phyloP scores from a whole-genome alignment of 2,888 invertebrate genomes.

The Eugnorisma glareosa region DNA sequence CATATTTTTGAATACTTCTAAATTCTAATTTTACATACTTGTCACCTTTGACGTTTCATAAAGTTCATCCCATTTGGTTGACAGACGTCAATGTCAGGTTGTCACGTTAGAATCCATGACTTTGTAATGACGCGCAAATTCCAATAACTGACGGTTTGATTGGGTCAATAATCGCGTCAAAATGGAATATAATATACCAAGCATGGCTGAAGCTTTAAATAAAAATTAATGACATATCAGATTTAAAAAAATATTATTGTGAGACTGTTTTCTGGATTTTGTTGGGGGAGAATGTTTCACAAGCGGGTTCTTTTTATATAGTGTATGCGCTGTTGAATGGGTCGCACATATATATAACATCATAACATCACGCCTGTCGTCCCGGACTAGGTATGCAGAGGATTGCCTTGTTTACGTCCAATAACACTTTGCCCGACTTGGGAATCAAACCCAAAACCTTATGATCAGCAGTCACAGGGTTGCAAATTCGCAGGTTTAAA shows the following conservation, averaged over 20 bases:
- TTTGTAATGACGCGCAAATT: slow-evolving; percentile 48
- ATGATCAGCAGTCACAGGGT: not conserved
- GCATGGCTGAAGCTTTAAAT: not conserved
- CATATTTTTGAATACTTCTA: not conserved
- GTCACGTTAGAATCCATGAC: slow-evolving; percentile 38
- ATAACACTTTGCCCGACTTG: too few species aligned
- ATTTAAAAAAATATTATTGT: not conserved
- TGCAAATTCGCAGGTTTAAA: not conserved
- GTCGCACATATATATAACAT: too few species aligned
- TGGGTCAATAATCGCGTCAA: slow-evolving; percentile 11
- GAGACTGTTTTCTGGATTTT: not conserved
- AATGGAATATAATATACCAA: slow-evolving; percentile 4
- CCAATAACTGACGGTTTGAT: slow-evolving; percentile 28
- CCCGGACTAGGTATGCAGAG: too few species aligned
- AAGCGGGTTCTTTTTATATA: not conserved
- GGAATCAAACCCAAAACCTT: not conserved
- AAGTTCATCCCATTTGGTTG: not conserved
- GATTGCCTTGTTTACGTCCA: not conserved
- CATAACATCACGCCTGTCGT: not conserved
- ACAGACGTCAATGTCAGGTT: slow-evolving; percentile 29
- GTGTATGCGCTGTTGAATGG: too few species aligned
- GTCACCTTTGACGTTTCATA: not conserved
- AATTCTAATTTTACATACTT: slow-evolving; percentile 4
- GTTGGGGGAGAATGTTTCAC: not conserved
- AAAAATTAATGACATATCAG: not conserved